Conservation (phyloP, 1,140 invertebrate species). For the Euwallacea similis region DNA sequence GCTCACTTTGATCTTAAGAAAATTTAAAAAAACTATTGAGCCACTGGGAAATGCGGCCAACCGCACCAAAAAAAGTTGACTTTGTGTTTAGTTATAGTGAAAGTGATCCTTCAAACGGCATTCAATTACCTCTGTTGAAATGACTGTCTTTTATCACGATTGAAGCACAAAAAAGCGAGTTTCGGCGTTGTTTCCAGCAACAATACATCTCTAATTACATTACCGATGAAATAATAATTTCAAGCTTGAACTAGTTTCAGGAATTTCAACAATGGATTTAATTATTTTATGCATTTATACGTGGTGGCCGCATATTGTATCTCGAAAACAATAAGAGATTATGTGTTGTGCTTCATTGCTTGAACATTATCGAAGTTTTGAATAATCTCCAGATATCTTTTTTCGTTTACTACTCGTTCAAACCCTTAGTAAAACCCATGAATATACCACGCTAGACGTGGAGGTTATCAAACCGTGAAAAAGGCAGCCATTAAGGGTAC, state of each 20-base stretch:
- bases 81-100: too few species aligned
- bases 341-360: background rate
- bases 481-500: constrained; percentile 32
- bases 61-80: too few species aligned
- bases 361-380: background rate
- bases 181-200: background rate
- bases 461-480: constrained; percentile 33
- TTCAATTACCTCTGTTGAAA: too few species aligned
- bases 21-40: too few species aligned
- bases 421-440: constrained; percentile 15
- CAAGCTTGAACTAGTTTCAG: background rate
- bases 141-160: too few species aligned
- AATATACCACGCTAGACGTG: constrained; percentile 20
- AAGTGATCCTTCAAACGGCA: too few species aligned
- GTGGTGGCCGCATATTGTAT: background rate
- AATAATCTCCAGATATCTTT: background rate
- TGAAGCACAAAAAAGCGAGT: background rate
- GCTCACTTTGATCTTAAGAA: too few species aligned
- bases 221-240: constrained; percentile 3
- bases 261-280: background rate
- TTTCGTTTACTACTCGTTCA: constrained; percentile 23
- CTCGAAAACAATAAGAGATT: background rate
- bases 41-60: too few species aligned
- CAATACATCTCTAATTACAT: background rate
- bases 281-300: background rate